Evolutionary conservation across 2,888 invertebrate species (phyloP).

Genomic region (Tipula helvola): DNA sequence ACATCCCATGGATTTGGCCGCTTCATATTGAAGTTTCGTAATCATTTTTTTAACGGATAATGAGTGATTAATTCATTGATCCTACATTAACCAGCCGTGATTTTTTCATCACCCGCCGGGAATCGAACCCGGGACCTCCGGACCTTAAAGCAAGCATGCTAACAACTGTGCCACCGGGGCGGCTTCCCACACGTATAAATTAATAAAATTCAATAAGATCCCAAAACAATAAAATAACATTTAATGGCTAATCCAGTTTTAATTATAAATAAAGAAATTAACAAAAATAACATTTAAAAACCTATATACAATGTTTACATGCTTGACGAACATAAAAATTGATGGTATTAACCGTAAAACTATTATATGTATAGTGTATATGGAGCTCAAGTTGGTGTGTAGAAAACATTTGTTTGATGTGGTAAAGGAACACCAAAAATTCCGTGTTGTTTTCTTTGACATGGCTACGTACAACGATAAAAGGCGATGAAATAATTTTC

Average conservation of each 20-base stretch:
- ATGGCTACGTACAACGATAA: background rate
- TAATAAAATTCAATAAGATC: background rate
- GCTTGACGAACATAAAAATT: background rate
- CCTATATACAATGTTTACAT: background rate
- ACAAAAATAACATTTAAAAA: background rate
- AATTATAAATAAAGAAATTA: background rate
- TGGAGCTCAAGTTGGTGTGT: too few relatives aligned
- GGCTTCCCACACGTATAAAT: too few relatives aligned
- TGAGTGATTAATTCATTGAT: too few relatives aligned
- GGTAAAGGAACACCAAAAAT: background rate
- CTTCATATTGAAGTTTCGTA: too few relatives aligned
- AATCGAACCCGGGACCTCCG: too few relatives aligned
- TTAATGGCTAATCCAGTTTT: background rate
- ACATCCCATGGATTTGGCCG: too few relatives aligned
- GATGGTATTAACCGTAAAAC: background rate
- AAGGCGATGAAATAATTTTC: background rate
- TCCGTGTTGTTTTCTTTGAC: background rate
- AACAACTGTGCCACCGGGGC: too few relatives aligned
- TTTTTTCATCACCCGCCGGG: too few relatives aligned
- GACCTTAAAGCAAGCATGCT: too few relatives aligned
- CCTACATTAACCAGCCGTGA: too few relatives aligned
- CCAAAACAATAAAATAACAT: background rate
- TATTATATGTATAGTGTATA: too few relatives aligned
- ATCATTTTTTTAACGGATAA: too few relatives aligned
- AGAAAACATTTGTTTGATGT: background rate